Conservation (phyloP, 2,797 vertebrate species). For the Lycodopsis pacificus region DNA sequence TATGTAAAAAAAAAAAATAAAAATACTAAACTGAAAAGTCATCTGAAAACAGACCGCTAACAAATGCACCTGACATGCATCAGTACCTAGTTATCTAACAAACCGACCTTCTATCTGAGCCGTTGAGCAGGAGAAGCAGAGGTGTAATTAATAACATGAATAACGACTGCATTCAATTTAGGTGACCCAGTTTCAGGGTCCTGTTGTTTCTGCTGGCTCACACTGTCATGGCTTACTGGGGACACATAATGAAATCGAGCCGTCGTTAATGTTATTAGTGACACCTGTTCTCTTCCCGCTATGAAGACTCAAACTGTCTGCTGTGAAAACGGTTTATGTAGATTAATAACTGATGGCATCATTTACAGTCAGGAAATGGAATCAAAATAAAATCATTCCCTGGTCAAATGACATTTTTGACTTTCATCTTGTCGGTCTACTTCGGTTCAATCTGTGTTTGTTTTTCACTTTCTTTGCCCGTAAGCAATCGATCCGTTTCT, state of each 20-base stretch:
- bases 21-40: neutral
- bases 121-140: slow-evolving; percentile 7
- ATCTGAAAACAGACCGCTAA: neutral
- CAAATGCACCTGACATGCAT: neutral
- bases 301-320: neutral
- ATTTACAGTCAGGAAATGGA: neutral
- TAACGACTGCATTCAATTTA: slow-evolving; percentile 15
- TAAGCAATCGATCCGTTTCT: neutral
- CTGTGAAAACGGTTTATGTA: neutral
- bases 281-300: slow-evolving; percentile 5
- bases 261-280: neutral
- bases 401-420: neutral
- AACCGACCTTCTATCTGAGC: neutral
- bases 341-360: slow-evolving; percentile 3
- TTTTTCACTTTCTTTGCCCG: neutral
- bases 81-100: neutral
- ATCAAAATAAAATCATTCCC: neutral
- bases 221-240: slow-evolving; percentile 13
- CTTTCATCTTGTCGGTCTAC: neutral
- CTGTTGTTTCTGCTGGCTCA: neutral
- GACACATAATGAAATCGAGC: slow-evolving; percentile 6
- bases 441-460: neutral
- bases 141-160: slow-evolving; percentile 30
- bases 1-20: neutral
- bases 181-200: slow-evolving; percentile 15